Conservation (phyloP, 2,888 invertebrate genomes). For the Mesorhabditis spiculigera region DNA sequence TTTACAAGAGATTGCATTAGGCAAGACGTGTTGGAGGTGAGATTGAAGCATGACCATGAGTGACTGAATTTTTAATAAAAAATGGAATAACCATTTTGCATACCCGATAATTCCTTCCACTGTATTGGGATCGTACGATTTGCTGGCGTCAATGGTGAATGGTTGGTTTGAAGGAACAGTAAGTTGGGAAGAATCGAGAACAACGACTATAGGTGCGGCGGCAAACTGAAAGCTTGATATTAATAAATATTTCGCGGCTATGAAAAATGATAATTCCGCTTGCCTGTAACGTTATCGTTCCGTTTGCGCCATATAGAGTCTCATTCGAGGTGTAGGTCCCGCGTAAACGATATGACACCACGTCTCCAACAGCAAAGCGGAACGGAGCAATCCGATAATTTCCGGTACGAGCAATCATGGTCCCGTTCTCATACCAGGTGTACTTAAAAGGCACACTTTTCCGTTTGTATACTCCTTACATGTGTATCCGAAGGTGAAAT, state of each 20-base stretch:
- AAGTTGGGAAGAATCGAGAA: neutral
- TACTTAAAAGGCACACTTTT: neutral
- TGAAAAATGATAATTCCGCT: too few relatives aligned
- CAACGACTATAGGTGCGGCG: neutral
- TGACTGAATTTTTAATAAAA: neutral
- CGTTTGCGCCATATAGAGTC: neutral
- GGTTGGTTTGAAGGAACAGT: neutral
- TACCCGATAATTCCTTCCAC: neutral
- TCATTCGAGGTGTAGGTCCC: neutral
- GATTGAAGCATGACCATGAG: neutral
- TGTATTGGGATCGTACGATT: neutral
- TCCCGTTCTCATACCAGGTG: constrained; percentile 6
- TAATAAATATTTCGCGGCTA: too few relatives aligned
- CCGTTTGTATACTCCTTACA: neutral
- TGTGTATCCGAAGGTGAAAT: constrained; percentile 1
- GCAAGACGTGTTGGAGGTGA: neutral
- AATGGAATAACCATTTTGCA: neutral
- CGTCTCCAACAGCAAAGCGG: neutral
- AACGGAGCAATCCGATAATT: neutral
- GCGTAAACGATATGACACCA: neutral
- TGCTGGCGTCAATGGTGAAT: neutral
- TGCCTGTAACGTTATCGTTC: neutral
- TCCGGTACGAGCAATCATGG: neutral
- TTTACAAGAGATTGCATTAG: neutral
- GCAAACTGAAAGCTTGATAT: neutral